Conservation (phyloP, 2,797 vertebrate species). For the Scolopax rusticola region DNA sequence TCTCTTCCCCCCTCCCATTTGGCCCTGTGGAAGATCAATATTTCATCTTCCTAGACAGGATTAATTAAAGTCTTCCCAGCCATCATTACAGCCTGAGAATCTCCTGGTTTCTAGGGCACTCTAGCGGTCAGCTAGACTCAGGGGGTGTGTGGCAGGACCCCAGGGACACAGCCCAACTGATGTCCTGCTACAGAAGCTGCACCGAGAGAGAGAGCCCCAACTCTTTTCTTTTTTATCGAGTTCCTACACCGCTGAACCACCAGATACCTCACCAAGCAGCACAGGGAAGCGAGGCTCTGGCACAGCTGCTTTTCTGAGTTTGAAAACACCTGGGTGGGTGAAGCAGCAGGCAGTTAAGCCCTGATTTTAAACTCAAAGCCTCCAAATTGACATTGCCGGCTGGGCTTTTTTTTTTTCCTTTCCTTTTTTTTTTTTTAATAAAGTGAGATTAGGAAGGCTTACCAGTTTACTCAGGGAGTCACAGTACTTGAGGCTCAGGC, state of each 20-base stretch:
- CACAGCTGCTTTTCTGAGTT: not conserved
- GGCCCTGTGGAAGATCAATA: not conserved
- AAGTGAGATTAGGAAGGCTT: not conserved
- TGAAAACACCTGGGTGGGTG: not conserved
- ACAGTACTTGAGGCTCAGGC: not conserved
- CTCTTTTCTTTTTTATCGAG: not conserved
- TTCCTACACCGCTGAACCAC: not conserved
- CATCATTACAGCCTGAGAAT: not conserved
- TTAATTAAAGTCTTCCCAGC: not conserved
- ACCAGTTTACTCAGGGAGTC: not conserved
- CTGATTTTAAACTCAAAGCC: not conserved
- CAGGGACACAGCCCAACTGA: not conserved
- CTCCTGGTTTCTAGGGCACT: not conserved
- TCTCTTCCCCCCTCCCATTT: fast-evolving
- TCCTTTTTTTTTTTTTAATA: not conserved
- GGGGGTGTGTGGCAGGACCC: not conserved
- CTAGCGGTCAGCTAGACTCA: not conserved
- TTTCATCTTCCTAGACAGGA: not conserved
- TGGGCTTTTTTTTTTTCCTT: not conserved
- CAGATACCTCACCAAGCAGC: not conserved
- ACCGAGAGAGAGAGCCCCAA: not conserved
- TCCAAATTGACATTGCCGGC: not conserved
- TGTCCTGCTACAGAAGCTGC: not conserved
- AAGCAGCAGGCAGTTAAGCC: not conserved
- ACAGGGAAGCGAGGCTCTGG: not conserved